Percentiles rank a stretch among this genome's conserved stretches.
These are phyloP conservation scores for Brenthis daphne DNA, from an alignment of 2,888 invertebrate genomes.

Conservation along the genomic window DNA sequence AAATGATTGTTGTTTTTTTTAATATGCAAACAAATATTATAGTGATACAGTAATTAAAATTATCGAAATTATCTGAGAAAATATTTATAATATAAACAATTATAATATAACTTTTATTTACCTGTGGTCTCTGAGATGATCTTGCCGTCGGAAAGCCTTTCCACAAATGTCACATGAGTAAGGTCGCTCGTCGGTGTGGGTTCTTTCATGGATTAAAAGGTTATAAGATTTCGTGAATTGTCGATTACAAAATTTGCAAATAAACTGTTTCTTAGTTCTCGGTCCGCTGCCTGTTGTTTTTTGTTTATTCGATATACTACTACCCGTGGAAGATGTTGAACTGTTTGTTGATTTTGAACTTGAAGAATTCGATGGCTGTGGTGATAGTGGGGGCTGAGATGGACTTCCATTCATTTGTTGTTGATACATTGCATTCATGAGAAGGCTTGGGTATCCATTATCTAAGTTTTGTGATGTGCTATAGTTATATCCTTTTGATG, in stretches of 20 bases:
- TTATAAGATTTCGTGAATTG: slow-evolving; percentile 99
- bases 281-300: slow-evolving; percentile 84
- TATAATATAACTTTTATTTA: slow-evolving; percentile 70
- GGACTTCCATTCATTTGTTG: slow-evolving; percentile 79
- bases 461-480: slow-evolving; percentile 83
- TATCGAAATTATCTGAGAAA: too few relatives aligned
- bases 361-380: slow-evolving; percentile 71
- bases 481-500: slow-evolving; percentile 70
- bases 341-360: slow-evolving; percentile 71
- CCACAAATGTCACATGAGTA: slow-evolving; percentile 99
- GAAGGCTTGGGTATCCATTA: slow-evolving; percentile 86
- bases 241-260: slow-evolving; percentile 98
- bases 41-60: too few relatives aligned
- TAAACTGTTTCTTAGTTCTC: slow-evolving; percentile 98
- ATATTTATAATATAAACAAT: not conserved
- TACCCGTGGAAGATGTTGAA: slow-evolving; percentile 71
- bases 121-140: slow-evolving; percentile 97
- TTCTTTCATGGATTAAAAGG: slow-evolving; percentile 97
- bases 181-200: slow-evolving; percentile 98
- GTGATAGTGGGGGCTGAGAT: slow-evolving; percentile 71
- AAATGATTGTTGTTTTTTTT: too few relatives aligned
- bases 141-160: slow-evolving; percentile 98
- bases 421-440: slow-evolving; percentile 86
- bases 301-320: slow-evolving; percentile 74
- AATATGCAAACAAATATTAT: too few relatives aligned